Evolutionary conservation across 1,140 invertebrate genomes (phyloP).

Genomic region (Drosophila bocki): DNA sequence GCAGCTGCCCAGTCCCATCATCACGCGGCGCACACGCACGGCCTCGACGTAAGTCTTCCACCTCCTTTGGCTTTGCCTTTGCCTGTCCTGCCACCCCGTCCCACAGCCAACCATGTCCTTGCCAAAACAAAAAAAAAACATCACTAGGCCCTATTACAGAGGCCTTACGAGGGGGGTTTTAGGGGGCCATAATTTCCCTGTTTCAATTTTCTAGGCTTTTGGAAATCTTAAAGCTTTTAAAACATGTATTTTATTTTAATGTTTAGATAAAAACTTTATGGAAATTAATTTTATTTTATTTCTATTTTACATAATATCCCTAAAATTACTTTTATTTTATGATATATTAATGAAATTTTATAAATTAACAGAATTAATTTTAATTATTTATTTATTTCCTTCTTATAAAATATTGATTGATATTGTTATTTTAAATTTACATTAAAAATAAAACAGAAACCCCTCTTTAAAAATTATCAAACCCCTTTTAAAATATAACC

Average conservation of each 20-base stretch:
- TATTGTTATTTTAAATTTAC: background rate
- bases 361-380: too few relatives aligned
- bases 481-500: background rate
- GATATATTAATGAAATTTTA: background rate
- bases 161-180: background rate
- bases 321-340: background rate
- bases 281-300: background rate
- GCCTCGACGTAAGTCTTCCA: constrained; percentile 89
- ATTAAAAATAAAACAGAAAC: background rate
- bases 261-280: background rate
- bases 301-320: background rate
- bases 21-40: constrained; percentile 91
- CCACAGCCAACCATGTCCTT: background rate
- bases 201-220: background rate
- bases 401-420: too few relatives aligned
- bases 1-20: constrained; percentile 91
- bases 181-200: background rate
- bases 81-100: background rate
- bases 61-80: constrained; percentile 5
- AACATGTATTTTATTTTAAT: background rate
- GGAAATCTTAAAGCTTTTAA: background rate
- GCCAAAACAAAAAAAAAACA: constrained; percentile 1
- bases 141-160: background rate
- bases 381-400: too few relatives aligned
- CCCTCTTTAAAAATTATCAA: background rate